These are phyloP conservation scores for Tanytarsus gracilentus DNA, from an alignment of 2,888 invertebrate species.

Conservation along the genomic window DNA sequence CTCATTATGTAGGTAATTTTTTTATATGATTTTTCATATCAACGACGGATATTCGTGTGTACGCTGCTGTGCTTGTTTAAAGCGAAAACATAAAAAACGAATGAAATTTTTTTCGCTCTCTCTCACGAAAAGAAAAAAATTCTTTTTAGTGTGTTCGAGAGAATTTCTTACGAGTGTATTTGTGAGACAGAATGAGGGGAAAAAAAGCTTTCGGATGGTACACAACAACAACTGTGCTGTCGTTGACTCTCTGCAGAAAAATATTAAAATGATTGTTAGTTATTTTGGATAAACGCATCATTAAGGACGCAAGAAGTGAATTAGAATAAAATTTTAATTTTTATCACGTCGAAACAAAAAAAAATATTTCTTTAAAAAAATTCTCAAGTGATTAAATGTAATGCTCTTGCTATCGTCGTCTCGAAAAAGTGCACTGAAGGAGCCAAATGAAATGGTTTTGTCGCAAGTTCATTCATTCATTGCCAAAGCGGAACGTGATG, in stretches of 20 bases:
- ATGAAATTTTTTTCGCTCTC: too few species aligned
- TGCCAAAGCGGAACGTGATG: conserved; percentile 15
- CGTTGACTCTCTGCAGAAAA: conserved; percentile 8
- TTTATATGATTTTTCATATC: conserved; percentile 29
- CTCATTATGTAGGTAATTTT: conserved; percentile 28
- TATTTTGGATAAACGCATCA: conserved; percentile 26
- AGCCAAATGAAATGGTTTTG: conserved; percentile 28
- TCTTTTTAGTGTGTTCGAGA: neutral
- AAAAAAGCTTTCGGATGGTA: conserved; percentile 25
- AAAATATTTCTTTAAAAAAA: neutral
- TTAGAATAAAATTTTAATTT: conserved; percentile 22
- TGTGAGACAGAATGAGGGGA: conserved; percentile 14
- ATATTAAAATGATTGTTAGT: conserved; percentile 29
- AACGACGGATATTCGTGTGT: conserved; percentile 21
- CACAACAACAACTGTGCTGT: neutral
- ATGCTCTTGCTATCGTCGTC: conserved; percentile 16
- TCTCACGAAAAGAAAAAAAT: too few species aligned
- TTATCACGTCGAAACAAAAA: neutral
- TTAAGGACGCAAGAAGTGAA: conserved; percentile 26
- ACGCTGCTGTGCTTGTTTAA: conserved; percentile 9
- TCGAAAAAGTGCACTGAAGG: conserved; percentile 26
- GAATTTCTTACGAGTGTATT: neutral
- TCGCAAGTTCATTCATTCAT: conserved; percentile 28
- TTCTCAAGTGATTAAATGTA: conserved; percentile 1
- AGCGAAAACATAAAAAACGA: conserved; percentile 27